Evolutionary conservation across 1,140 invertebrate genomes (phyloP).

Genomic region (Coptotermes formosanus): DNA sequence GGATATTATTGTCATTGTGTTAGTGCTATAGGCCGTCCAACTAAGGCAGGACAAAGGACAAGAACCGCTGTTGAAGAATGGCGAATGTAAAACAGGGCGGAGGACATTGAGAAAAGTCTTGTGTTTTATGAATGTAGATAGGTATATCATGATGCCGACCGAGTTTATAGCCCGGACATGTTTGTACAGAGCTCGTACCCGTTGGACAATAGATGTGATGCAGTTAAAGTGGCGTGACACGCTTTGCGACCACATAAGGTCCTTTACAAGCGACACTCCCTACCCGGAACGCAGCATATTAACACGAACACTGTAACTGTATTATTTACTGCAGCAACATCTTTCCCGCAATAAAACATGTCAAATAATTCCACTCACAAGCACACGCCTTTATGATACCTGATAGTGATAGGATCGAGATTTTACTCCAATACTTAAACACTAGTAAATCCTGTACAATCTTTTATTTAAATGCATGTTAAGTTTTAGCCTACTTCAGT

Average conservation of each 20-base stretch:
- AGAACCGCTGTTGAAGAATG: neutral
- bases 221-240: too few species aligned
- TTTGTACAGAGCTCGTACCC: neutral
- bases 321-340: neutral
- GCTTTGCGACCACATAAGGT: neutral
- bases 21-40: neutral
- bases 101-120: neutral
- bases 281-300: neutral
- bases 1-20: neutral
- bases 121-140: constrained; percentile 9
- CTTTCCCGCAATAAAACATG: neutral
- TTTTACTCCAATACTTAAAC: too few species aligned
- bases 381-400: too few species aligned
- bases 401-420: too few species aligned
- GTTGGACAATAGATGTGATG: neutral
- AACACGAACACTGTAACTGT: neutral
- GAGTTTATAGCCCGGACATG: neutral
- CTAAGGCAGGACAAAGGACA: constrained; percentile 14
- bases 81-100: constrained; percentile 16
- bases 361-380: too few species aligned
- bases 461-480: too few species aligned
- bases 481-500: too few species aligned
- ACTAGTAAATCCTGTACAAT: too few species aligned
- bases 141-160: neutral
- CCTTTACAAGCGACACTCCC: neutral